Evolutionary conservation across 2,113 vertebrate genomes (phyloP).

Genomic region (Coptodon rendalli): DNA sequence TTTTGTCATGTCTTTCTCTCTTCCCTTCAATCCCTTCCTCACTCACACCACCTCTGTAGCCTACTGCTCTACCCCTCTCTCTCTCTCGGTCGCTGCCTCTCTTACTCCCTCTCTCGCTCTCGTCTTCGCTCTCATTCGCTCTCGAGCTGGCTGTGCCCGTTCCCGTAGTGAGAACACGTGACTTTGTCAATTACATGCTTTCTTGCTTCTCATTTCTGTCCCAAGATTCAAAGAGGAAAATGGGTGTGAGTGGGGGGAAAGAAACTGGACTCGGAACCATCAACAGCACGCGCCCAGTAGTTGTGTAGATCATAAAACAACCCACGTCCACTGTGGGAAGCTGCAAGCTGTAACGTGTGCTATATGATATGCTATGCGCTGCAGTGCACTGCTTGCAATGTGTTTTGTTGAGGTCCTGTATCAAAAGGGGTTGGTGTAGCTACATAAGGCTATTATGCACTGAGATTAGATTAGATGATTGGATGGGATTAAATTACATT

Average conservation of each 20-base stretch:
- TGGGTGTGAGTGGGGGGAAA: neutral
- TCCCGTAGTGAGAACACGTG: slow-evolving; percentile 90
- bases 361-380: neutral
- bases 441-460: slow-evolving; percentile 15
- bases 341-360: neutral
- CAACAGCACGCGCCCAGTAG: no score
- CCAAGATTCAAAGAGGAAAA: neutral
- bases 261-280: slow-evolving; percentile 64
- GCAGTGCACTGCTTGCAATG: neutral
- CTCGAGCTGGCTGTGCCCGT: slow-evolving; percentile 68
- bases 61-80: slow-evolving; percentile 27
- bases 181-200: slow-evolving; percentile 94
- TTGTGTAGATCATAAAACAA: neutral
- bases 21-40: slow-evolving; percentile 77
- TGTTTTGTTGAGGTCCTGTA: neutral
- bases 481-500: slow-evolving; percentile 40
- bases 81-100: slow-evolving; percentile 57
- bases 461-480: slow-evolving; percentile 44
- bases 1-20: slow-evolving; percentile 79
- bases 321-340: neutral
- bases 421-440: neutral
- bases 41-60: slow-evolving; percentile 61
- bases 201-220: slow-evolving; percentile 85
- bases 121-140: slow-evolving; percentile 75
- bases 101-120: slow-evolving; percentile 63